phyloP scores from a whole-genome alignment of 2,888 invertebrate species.

The Graphium colonna region DNA sequence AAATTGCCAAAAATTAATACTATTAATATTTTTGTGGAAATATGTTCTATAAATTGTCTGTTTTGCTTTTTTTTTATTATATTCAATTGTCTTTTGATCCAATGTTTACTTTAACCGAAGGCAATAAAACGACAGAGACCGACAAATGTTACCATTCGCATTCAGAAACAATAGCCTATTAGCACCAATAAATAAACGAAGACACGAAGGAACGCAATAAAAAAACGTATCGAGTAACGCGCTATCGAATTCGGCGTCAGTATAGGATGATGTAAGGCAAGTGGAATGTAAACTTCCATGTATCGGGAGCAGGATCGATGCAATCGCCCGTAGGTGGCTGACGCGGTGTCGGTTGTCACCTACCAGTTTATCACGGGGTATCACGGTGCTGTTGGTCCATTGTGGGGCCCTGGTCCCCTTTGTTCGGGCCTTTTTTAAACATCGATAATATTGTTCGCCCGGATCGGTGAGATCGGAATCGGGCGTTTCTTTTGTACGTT shows the following conservation, averaged over 20 bases:
- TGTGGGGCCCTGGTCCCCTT: slow-evolving; percentile 44
- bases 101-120: background rate
- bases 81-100: background rate
- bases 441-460: slow-evolving; percentile 64
- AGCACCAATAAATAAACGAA: slow-evolving; percentile 35
- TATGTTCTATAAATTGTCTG: too few relatives aligned
- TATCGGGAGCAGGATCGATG: slow-evolving; percentile 35
- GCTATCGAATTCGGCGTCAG: slow-evolving; percentile 35
- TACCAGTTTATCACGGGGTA: slow-evolving; percentile 25
- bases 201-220: slow-evolving; percentile 7
- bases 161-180: slow-evolving; percentile 42
- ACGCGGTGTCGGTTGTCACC: slow-evolving; percentile 30
- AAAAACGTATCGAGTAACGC: slow-evolving; percentile 23
- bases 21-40: too few relatives aligned
- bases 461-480: slow-evolving; percentile 53
- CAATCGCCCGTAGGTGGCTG: slow-evolving; percentile 33
- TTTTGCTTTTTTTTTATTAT: too few relatives aligned
- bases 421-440: slow-evolving; percentile 46
- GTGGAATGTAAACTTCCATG: slow-evolving; percentile 42
- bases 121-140: background rate
- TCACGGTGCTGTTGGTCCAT: slow-evolving; percentile 45
- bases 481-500: slow-evolving; percentile 41
- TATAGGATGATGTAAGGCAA: slow-evolving; percentile 27
- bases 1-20: too few relatives aligned
- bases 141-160: background rate